Evolutionary conservation across 2,888 invertebrate genomes (phyloP), one percentile per base, ranked within the genome.

Genomic region (Lasiommata megera): DNA sequence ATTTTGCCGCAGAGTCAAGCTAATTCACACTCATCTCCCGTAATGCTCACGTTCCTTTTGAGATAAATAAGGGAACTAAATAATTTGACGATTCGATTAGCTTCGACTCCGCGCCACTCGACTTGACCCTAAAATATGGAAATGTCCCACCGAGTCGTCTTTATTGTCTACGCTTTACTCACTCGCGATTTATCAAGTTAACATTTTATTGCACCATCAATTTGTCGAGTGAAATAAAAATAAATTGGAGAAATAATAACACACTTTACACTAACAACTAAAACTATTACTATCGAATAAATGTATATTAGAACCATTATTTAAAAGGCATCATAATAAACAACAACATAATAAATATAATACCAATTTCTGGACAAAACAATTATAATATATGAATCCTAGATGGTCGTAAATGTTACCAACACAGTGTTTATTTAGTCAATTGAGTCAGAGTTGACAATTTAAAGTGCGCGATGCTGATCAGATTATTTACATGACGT

Each of bases 331-430:
- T n/a, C n/a, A n/a, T n/a, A n/a, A n/a, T n/a, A n/a, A n/a, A n/a
- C n/a, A 48, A 36, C 48, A 48, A 48, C 23, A 53, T 57, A 43
- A 58, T 59, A 58, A 64, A 59, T 60, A 61, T 64, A 63, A 62
- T 63, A 63, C 63, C 64, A 54, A 64, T 58, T 48, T 56, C 23
- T 12, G 29, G 23, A 37, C 48, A 36, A 12, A 48, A 12, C 6
- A 14, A 14, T 9, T 37, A 37, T 29, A 31, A 46, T 34, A 3
- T 41, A 40, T 9, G 18, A 41, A 18, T 41, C 41, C 18, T 17
- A 9, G 12, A 43, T 43, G 23, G 12, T 28, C 12, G 23, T 12
- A 28, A 43, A 43, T 43, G 23, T 43, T 43, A 43, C 23, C n/a
- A 28, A 12, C 1, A 12, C 12, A 1, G 11, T 17, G 1, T 12